These are phyloP conservation scores for Malacoraja senta DNA, from an alignment of 2,797 vertebrate species.

Conservation along the genomic window DNA sequence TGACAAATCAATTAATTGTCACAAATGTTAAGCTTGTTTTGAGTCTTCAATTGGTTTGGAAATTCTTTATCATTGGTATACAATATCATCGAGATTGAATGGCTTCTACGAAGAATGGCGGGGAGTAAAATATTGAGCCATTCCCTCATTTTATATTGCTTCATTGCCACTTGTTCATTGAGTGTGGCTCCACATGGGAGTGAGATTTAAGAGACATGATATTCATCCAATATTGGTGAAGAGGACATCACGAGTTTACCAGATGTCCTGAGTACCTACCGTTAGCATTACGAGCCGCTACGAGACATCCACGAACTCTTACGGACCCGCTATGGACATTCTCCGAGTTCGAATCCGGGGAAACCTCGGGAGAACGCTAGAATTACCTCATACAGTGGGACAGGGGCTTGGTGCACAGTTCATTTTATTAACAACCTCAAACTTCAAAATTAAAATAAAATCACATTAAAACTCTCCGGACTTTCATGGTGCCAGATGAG, in stretches of 20 bases:
- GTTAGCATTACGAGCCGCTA: too few relatives aligned
- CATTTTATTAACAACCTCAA: background rate
- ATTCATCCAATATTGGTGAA: conserved; percentile 80
- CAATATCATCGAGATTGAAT: conserved; percentile 51
- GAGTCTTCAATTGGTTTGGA: conserved; percentile 5
- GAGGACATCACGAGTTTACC: too few relatives aligned
- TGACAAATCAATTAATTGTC: background rate
- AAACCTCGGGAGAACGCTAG: too few relatives aligned
- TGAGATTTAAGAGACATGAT: conserved; percentile 91
- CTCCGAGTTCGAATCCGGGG: too few relatives aligned
- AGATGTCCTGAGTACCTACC: too few relatives aligned
- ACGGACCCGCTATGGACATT: too few relatives aligned
- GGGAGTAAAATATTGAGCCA: conserved; percentile 91
- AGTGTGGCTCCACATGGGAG: conserved; percentile 91
- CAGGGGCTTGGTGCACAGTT: background rate
- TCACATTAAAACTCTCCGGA: too few relatives aligned
- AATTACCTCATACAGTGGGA: too few relatives aligned
- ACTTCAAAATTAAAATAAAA: background rate
- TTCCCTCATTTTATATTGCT: conserved; percentile 49
- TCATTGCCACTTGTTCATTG: conserved; percentile 84
- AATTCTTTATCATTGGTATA: conserved; percentile 4
- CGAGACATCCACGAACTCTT: too few relatives aligned
- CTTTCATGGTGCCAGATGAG: too few relatives aligned
- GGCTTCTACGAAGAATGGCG: conserved; percentile 92
- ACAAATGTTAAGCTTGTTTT: background rate